phyloP scores from a whole-genome alignment of 2,888 invertebrate genomes.

The Byasa hedistus region DNA sequence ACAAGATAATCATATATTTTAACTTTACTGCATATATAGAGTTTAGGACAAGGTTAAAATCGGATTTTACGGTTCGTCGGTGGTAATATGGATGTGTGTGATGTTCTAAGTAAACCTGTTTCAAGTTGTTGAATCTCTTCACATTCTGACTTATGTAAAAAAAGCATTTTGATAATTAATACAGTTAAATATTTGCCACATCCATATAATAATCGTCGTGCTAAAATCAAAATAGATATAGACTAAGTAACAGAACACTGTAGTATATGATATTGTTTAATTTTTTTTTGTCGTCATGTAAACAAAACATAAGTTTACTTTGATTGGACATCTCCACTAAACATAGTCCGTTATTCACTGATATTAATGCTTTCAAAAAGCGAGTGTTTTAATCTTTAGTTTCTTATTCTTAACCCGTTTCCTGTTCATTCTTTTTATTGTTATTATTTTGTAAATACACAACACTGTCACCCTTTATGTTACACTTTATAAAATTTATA shows the following conservation, averaged over 20 bases:
- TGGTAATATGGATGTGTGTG: neutral
- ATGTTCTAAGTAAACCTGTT: too few species aligned
- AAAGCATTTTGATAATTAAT: too few species aligned
- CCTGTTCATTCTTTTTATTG: too few species aligned
- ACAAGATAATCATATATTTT: slow-evolving; percentile 48
- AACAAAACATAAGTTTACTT: neutral
- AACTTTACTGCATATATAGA: neutral
- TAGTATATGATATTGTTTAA: neutral
- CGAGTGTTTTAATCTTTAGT: too few species aligned
- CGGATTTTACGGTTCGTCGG: neutral
- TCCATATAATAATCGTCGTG: slow-evolving; percentile 4
- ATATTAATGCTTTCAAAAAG: too few species aligned
- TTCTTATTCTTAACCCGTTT: too few species aligned
- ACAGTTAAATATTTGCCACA: neutral
- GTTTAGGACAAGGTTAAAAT: slow-evolving; percentile 1
- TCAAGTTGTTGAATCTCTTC: too few species aligned
- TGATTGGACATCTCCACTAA: slow-evolving; percentile 9
- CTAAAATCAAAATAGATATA: slow-evolving; percentile 19
- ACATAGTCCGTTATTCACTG: too few species aligned
- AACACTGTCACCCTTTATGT: too few species aligned
- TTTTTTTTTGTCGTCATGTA: neutral
- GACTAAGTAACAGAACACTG: neutral
- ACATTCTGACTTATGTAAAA: too few species aligned
- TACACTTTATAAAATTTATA: too few species aligned
- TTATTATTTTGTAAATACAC: too few species aligned